Evolutionary conservation across 2,888 invertebrate species (phyloP), one percentile per base, ranked within the genome.

Genomic region (Spicauda simplicius): DNA sequence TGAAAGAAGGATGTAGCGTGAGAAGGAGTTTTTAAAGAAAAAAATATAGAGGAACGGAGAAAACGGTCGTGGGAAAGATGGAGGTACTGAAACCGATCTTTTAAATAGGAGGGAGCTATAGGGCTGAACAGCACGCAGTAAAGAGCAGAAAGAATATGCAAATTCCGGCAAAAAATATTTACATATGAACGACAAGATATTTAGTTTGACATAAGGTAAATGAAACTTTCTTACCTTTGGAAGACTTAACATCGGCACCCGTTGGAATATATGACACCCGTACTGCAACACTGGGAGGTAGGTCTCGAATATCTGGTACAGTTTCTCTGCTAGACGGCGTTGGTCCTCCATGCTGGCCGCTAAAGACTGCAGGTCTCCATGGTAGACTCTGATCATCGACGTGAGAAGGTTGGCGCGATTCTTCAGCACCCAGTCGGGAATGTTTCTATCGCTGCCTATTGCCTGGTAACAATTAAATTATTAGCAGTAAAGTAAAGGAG

Each of bases 261-360:
- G 95, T 73, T 97, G 96, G 85, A 98, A 97, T 73, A 97, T 95
- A 84, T 97, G 97, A 59, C 97, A 97, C 58, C 97, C 96, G 77
- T 96, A 96, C 83, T 97, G 97, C 71, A 97, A 93, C 80, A 97
- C 96, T 20, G 97, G 97, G 63, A 98, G 94, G 86, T 97, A 98
- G n/a, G 97, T 97, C 88, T 97, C 97, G 86, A 98, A 97, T 79
- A 98, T 96, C 80, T 96, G 96, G 85, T 97, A 96, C 69, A 98
- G 91, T 82, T 97, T 97, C 76, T 96, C 96, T 0, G 91, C 80
- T 0, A 92, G 78, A 0, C 90, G 94, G 45, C 89, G 88, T 72
- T 91, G 91, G 85, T 85, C 94, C 76, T 80, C 94, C 94, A 86
- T 92, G 76, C 94, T 93, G 37, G 93, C 92, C 2, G 95, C 95